phyloP scores from a whole-genome alignment of 1,140 invertebrate species.

The Lysiphlebus fabarum region DNA sequence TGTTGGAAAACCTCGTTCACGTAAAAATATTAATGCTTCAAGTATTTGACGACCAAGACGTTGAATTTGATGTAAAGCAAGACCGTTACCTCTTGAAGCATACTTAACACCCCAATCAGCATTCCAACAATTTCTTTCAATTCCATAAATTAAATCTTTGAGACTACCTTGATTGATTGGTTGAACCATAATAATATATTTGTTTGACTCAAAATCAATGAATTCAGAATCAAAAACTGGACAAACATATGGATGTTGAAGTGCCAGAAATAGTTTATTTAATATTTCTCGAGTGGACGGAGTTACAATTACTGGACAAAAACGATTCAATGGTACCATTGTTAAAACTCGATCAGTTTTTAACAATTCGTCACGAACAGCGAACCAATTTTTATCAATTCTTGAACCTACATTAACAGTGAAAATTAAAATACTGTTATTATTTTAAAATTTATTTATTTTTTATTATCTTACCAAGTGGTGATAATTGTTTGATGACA shows the following conservation, averaged over 20 bases:
- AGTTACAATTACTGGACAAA: constrained; percentile 56
- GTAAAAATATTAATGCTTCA: constrained; percentile 81
- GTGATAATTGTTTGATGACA: constrained; percentile 70
- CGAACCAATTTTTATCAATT: constrained; percentile 85
- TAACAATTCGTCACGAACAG: constrained; percentile 73
- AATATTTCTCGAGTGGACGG: constrained; percentile 62
- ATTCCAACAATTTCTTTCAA: constrained; percentile 61
- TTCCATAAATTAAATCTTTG: constrained; percentile 84
- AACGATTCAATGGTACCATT: constrained; percentile 65
- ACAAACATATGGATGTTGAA: constrained; percentile 90
- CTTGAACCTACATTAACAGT: constrained; percentile 62
- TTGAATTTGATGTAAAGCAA: constrained; percentile 75
- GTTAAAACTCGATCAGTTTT: constrained; percentile 82
- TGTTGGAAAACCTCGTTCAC: constrained; percentile 82
- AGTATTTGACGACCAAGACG: constrained; percentile 83
- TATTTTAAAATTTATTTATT: neutral
- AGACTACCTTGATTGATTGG: constrained; percentile 83
- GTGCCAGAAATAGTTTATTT: constrained; percentile 75
- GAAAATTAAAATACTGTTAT: constrained; percentile 3
- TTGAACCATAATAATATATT: constrained; percentile 69
- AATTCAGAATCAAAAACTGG: constrained; percentile 80
- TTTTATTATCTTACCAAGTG: constrained; percentile 61
- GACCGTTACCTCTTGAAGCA: constrained; percentile 62
- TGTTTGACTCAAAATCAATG: constrained; percentile 55
- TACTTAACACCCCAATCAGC: constrained; percentile 73